Percentiles rank a stretch among this genome's conserved stretches.
These are phyloP conservation scores for Lota lota DNA, from an alignment of 2,113 vertebrate genomes.

Conservation along the genomic window DNA sequence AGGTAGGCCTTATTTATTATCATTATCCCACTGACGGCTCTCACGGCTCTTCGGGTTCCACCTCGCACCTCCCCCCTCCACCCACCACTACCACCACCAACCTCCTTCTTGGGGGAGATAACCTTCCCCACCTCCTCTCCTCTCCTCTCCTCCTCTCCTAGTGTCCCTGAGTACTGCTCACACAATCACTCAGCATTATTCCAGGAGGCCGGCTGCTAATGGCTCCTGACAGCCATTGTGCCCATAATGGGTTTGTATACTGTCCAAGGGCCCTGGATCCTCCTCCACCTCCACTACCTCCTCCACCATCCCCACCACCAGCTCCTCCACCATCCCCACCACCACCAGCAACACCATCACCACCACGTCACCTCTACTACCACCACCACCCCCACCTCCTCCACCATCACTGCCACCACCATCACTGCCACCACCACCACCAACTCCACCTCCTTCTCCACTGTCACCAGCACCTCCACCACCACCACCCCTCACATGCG, in stretches of 20 bases:
- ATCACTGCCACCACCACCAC: too few species aligned
- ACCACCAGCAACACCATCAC: too few species aligned
- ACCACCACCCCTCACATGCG: too few species aligned
- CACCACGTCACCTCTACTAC: too few species aligned
- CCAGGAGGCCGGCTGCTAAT: conserved; percentile 81
- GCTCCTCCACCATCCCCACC: conserved; percentile 11
- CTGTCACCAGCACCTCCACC: too few species aligned
- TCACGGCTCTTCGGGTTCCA: conserved; percentile 58
- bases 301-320: conserved; percentile 53
- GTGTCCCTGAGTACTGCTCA: conserved; percentile 79
- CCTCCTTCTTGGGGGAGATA: conserved; percentile 66
- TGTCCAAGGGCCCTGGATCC: conserved; percentile 64
- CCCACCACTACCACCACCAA: too few species aligned
- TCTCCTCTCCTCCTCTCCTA: background rate
- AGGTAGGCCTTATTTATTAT: conserved; percentile 56
- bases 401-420: too few species aligned
- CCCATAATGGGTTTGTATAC: conserved; percentile 68
- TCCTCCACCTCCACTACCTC: conserved; percentile 65
- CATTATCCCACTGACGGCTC: conserved; percentile 58
- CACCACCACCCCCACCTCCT: too few species aligned
- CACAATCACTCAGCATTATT: conserved; percentile 90
- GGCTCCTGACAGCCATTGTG: conserved; percentile 81
- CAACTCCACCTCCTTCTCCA: too few species aligned
- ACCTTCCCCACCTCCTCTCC: conserved; percentile 76
- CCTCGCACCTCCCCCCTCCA: too few species aligned